Evolutionary conservation across 1,140 invertebrate genomes (phyloP).

Genomic region (Artemia franciscana): DNA sequence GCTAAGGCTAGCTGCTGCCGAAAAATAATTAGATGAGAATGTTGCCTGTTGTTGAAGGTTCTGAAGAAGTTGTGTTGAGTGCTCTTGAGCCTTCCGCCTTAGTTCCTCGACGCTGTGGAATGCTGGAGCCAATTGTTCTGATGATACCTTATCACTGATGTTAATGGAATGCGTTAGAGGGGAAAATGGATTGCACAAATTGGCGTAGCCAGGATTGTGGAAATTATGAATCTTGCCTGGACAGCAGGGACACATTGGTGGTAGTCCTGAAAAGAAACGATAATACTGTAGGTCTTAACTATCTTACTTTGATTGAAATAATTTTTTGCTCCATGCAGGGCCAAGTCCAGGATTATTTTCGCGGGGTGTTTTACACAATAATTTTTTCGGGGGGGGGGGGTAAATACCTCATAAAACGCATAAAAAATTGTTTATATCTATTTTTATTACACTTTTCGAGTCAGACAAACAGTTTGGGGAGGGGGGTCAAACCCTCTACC

Average conservation of each 20-base stretch:
- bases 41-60: conserved; percentile 29
- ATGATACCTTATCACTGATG: conserved; percentile 10
- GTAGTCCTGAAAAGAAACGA: conserved; percentile 28
- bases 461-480: too few species aligned
- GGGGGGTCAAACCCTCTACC: too few species aligned
- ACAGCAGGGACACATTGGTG: conserved; percentile 49
- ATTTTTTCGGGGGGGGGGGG: too few species aligned
- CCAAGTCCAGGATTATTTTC: too few species aligned
- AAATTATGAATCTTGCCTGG: conserved; percentile 29
- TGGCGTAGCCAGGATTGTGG: conserved; percentile 18
- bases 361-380: too few species aligned
- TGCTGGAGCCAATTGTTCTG: conserved; percentile 28
- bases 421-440: too few species aligned
- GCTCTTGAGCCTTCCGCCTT: conserved; percentile 65
- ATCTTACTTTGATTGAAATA: too few species aligned
- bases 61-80: conserved; percentile 57
- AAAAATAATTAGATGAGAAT: conserved; percentile 3
- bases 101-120: conserved; percentile 61
- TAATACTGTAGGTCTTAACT: too few species aligned
- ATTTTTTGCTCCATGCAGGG: too few species aligned
- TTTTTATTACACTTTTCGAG: too few species aligned
- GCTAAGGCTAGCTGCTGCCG: conserved; percentile 1
- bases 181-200: conserved; percentile 20
- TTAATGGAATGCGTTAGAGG: conserved; percentile 9
- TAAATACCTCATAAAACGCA: too few species aligned